A percentile compares a stretch with the other conserved stretches of the same genome.
These are phyloP conservation scores for Melanotaenia parkinsoni DNA, from an alignment of 2,797 vertebrate genomes.

Conservation along the genomic window DNA sequence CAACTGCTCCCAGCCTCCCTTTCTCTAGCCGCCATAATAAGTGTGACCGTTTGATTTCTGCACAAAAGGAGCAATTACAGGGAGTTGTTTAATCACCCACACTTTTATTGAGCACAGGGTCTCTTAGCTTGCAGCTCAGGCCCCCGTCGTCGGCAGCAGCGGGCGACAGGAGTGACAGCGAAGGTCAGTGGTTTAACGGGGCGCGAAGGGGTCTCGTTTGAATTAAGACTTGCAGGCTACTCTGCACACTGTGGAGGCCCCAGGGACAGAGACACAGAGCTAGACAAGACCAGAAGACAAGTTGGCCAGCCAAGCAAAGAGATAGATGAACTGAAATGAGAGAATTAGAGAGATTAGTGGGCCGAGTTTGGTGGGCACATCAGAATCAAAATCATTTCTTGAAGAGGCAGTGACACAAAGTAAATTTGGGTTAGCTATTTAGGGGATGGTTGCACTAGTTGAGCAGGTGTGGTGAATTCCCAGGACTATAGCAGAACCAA, in stretches of 20 bases:
- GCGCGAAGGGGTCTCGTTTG: constrained; percentile 75
- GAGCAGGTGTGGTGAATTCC: constrained; percentile 44
- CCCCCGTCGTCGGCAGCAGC: constrained; percentile 57
- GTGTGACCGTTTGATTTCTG: constrained; percentile 75
- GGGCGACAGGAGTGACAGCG: constrained; percentile 76
- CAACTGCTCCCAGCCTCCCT: constrained; percentile 50
- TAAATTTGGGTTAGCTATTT: constrained; percentile 27
- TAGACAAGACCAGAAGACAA: constrained; percentile 62
- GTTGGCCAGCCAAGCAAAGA: constrained; percentile 63
- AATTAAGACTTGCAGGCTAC: constrained; percentile 72
- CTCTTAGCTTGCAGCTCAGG: constrained; percentile 81
- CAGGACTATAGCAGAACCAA: constrained; percentile 12
- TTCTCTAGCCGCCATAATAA: constrained; percentile 66
- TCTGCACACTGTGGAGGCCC: constrained; percentile 64
- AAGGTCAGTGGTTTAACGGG: constrained; percentile 83
- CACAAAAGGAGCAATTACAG: constrained; percentile 84
- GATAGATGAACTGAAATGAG: constrained; percentile 67
- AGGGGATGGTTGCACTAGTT: constrained; percentile 55
- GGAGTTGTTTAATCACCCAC: constrained; percentile 83
- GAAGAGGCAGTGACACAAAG: constrained; percentile 32
- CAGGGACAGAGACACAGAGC: constrained; percentile 73
- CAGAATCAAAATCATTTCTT: constrained; percentile 52
- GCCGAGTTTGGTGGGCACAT: constrained; percentile 64
- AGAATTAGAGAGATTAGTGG: constrained; percentile 50
- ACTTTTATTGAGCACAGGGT: constrained; percentile 79